Evolutionary conservation across 2,797 vertebrate genomes (phyloP), one percentile per base, ranked within the genome.

Genomic region (Neostethus bicornis): DNA sequence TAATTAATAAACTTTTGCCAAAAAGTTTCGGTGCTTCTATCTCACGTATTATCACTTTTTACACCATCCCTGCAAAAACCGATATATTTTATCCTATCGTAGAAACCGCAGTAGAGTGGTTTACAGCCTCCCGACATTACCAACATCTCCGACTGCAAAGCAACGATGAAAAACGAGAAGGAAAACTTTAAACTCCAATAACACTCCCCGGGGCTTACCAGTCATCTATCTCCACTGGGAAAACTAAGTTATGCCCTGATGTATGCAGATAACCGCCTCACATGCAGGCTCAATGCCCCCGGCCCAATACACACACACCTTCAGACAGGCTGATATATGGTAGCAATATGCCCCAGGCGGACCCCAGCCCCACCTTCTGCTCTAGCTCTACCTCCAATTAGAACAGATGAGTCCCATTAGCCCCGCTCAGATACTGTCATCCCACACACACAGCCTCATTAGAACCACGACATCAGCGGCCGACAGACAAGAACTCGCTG

Each of bases 361-460:
- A 82, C 78, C 81, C 73, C 48, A 64, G 78, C 78, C 79, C 75
- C 71, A 45, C 77, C 78, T 75, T 49, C 73, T 81, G 79, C 84
- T 80, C 74, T 76, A 77, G 85, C 83, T 86, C 85, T 75, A 45
- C 76, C 85, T 79, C 85, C 89, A 89, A 89, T 91, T 89, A 90
- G 80, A 88, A 90, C 88, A 91, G 90, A 93, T 91, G 89, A 92
- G 88, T 85, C 84, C 87, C 86, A 90, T 92, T 92, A 92, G 87
- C 84, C 83, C 69, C 26, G 80, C 82, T 84, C 83, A 83, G 83
- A 87, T 87, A 83, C 84, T 87, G 84, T 89, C 88, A 86, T 77
- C 83, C 83, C 81, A 85, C 88, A 85, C 87, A 84, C 79, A 64
- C 74, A 60, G 81, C 63, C 85, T 88, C 80, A 81, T 88, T 89